Evolutionary conservation across 2,797 vertebrate genomes (phyloP).

Genomic region (Agapornis canus): DNA sequence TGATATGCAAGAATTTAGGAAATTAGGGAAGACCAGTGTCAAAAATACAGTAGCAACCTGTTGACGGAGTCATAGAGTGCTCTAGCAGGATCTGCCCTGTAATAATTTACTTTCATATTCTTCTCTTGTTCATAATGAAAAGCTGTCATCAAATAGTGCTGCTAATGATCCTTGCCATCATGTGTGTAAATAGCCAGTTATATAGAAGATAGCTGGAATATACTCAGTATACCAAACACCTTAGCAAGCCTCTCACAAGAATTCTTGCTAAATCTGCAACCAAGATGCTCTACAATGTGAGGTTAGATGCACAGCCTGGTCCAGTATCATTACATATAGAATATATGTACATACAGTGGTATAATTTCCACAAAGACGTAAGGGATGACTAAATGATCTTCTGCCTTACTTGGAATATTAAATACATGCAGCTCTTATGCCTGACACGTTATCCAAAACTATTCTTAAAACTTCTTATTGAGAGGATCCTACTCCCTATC

Average conservation of each 20-base stretch:
- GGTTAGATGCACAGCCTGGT: not conserved
- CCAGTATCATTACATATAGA: fast-evolving
- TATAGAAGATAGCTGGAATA: not conserved
- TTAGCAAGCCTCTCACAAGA: not conserved
- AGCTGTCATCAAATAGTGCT: not conserved
- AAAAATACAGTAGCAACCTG: not conserved
- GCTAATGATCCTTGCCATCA: not conserved
- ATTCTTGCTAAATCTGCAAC: not conserved
- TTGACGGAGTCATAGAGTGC: not conserved
- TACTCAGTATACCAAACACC: not conserved
- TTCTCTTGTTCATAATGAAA: not conserved
- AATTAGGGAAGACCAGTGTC: not conserved
- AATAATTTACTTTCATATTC: not conserved
- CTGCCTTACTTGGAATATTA: not conserved
- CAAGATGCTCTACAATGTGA: not conserved
- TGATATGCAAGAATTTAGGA: not conserved
- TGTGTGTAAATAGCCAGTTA: not conserved
- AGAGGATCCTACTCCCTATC: not conserved
- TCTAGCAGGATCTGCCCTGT: not conserved
- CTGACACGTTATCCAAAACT: not conserved
- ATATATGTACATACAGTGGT: not conserved
- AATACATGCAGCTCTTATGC: not conserved
- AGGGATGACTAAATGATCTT: not conserved
- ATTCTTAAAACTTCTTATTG: not conserved
- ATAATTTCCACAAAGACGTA: not conserved